Base-by-base conservation (phyloP, 2,888 invertebrate genomes). In the Octonoba sinensis region DNA sequence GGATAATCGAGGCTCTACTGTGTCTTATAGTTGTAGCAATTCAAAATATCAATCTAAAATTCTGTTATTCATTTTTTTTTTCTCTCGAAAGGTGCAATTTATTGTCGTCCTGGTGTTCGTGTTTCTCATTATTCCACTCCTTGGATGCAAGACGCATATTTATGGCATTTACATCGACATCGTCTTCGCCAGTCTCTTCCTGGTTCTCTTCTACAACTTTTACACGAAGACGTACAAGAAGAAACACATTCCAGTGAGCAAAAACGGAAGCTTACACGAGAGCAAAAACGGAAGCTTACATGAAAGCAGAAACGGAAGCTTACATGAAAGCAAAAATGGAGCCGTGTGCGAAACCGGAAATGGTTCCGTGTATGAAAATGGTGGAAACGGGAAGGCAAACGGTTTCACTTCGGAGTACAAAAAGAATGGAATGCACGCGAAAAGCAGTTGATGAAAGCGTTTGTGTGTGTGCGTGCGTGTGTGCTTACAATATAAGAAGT, bases 141-240 rank as follows among this genome's bases (percentile, higher is more conserved):
- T 62, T 11, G 79, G 79, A 16, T 81, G 79, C 64, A 73, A 81
- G 57, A 81, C 79, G 13, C 36, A 67, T 3, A 36, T 44, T 1
- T 69, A 73, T 18, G 79, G 73, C 1, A 74, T 81, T 16, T 81
- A 81, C 64, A 69, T 81, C 24, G 79, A 81, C 27, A 74, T 81
- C 15, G 3, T 72, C 0, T 62, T 73, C 22, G 73, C 79, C 3
- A 6, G 36, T 12, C 60, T 74, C 6, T 81, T 81, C 69, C 20
- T 81, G 3, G 64, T 4, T 0, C 62, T 81, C 3, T 81, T 81
- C 57, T 49, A 57, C 60, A 81, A 81, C 22, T 81, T 81, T 47
- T 81, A 73, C 69, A 57, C n/a, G 2, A 81, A 73, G 27, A 81
- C 79, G 0, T 81, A 81, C 69, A 67, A 36, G 18, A 36, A 12